Evolutionary conservation across 2,797 vertebrate genomes (phyloP), one percentile per base, ranked within the genome.

Genomic region (Parotocinclus haroldoi): DNA sequence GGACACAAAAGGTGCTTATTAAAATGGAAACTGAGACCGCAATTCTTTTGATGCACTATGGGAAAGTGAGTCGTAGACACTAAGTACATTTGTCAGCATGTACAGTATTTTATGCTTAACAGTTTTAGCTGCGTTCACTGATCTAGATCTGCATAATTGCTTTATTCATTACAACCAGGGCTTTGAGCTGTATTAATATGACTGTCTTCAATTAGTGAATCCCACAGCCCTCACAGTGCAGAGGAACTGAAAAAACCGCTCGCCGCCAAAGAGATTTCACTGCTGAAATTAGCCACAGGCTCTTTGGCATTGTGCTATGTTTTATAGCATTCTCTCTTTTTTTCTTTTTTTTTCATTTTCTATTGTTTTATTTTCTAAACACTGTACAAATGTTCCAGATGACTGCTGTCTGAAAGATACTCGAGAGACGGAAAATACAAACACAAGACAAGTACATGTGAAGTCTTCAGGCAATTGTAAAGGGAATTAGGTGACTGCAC

Each of bases 281-380:
- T 68, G 58, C 52, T 68, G 75, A 78, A 78, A 76, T 75, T 68
- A 73, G 72, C 76, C 70, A 71, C 68, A 74, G 76, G 72, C 77
- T 58, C 72, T 78, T 72, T 64, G 69, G 72, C 72, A 76, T 71
- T 74, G 71, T 69, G 75, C 68, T 55, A 64, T 68, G 75, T 45
- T 55, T 71, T 67, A 66, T 50, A 67, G 68, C 68, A 58, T 16
- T 38, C 38, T n/a, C 59, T 56, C 42, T 16, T 57, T 40, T 51
- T 50, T 45, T 48, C 14, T 60, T 7, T 68, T 42, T 46, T 38
- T 68, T 42, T 46, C 18, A 55, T 55, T 63, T 10, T 51, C 50
- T 19, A 36, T 44, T 17, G 27, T 53, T 7, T 37, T 58, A 58
- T 42, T 62, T 56, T 44, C 7, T 39, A 27, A 58, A 52, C 63